phyloP scores from a whole-genome alignment of 2,797 vertebrate genomes.

The Hippocampus kuda region DNA sequence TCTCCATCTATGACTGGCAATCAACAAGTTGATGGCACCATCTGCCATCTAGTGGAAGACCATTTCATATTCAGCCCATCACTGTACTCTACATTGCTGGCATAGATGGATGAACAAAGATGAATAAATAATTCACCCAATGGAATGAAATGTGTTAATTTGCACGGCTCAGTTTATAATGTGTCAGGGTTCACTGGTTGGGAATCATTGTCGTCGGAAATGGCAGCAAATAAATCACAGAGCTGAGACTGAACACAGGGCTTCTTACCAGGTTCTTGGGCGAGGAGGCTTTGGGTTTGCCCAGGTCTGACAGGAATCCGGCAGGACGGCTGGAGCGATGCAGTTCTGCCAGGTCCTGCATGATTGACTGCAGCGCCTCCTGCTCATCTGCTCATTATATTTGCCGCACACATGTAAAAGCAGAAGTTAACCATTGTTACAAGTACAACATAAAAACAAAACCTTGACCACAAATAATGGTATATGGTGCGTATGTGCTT shows the following conservation, averaged over 20 bases:
- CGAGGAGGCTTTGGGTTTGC: slow-evolving; percentile 82
- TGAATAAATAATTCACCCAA: too few species aligned
- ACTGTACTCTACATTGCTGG: too few species aligned
- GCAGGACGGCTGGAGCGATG: slow-evolving; percentile 91
- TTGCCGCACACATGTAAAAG: neutral
- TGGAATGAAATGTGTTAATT: too few species aligned
- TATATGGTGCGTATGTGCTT: neutral
- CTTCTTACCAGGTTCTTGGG: slow-evolving; percentile 88
- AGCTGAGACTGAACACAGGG: neutral
- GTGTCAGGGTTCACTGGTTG: neutral
- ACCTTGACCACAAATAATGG: neutral
- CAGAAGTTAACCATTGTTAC: neutral
- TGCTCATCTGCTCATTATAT: slow-evolving; percentile 75
- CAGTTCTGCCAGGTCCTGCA: slow-evolving; percentile 97
- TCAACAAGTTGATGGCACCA: neutral
- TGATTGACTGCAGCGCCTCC: slow-evolving; percentile 97
- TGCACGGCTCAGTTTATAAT: neutral
- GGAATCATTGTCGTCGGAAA: neutral
- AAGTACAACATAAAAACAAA: neutral
- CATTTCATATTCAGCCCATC: too few species aligned
- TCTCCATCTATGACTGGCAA: neutral
- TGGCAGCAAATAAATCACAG: neutral
- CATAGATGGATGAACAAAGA: too few species aligned
- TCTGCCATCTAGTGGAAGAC: neutral
- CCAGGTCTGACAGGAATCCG: slow-evolving; percentile 76